Conservation (phyloP, 2,888 invertebrate species). For the Mythimna vitellina region DNA sequence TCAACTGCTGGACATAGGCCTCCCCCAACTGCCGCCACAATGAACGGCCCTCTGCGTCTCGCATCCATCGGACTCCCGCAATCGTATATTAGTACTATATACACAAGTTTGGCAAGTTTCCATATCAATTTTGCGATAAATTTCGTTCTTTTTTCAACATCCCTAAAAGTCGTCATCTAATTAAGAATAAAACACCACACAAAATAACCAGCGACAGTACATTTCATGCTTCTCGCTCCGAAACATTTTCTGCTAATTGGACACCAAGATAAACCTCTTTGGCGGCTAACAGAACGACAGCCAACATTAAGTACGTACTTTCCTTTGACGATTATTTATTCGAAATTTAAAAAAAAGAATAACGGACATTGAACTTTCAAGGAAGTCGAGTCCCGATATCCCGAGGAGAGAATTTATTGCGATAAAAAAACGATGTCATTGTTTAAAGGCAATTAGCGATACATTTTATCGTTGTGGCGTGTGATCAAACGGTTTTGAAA, state of each 20-base stretch:
- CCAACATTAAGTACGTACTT: conserved; percentile 58
- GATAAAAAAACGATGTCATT: conserved; percentile 41
- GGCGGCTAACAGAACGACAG: conserved; percentile 60
- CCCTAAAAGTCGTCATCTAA: conserved; percentile 30
- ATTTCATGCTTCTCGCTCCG: conserved; percentile 47
- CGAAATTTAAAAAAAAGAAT: conserved; percentile 54
- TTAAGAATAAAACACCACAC: conserved; percentile 45
- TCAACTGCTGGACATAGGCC: too few species aligned
- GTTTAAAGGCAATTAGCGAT: conserved; percentile 52
- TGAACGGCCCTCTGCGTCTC: too few species aligned
- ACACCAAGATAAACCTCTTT: conserved; percentile 68
- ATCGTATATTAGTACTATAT: too few species aligned
- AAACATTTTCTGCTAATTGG: conserved; percentile 73
- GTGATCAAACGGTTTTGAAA: conserved; percentile 39
- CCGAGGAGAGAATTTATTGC: conserved; percentile 47
- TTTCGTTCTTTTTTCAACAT: neutral
- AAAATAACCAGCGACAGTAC: conserved; percentile 17
- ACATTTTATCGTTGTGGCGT: conserved; percentile 15
- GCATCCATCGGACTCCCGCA: too few species aligned
- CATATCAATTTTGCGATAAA: neutral
- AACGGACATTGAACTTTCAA: conserved; percentile 63
- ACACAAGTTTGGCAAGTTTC: neutral
- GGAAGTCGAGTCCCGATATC: conserved; percentile 59
- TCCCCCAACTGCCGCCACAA: too few species aligned
- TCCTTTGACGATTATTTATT: conserved; percentile 66